Evolutionary conservation across 2,888 invertebrate genomes (phyloP).

Genomic region (Phalangium opilio): DNA sequence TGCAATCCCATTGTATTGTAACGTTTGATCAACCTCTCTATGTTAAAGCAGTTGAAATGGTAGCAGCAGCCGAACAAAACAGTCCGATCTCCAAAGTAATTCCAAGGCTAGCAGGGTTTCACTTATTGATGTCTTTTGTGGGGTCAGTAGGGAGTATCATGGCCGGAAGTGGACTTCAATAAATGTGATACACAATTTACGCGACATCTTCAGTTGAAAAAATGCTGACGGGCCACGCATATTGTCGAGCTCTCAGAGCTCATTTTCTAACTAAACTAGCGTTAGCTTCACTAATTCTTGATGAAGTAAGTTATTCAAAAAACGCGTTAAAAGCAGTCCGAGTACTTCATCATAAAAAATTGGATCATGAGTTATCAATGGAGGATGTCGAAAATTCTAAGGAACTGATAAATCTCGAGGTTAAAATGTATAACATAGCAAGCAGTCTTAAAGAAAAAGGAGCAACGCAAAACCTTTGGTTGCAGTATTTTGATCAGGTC

Average conservation of each 20-base stretch:
- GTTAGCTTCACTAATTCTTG: neutral
- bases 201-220: constrained; percentile 9
- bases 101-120: constrained; percentile 16
- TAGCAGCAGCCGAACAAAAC: constrained; percentile 7
- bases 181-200: constrained; percentile 14
- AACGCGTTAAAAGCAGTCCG: neutral
- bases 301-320: neutral
- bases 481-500: neutral
- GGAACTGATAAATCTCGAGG: no score
- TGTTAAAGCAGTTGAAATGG: constrained; percentile 14
- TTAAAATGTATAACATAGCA: no score
- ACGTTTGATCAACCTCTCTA: constrained; percentile 18
- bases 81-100: constrained; percentile 5
- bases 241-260: constrained; percentile 12
- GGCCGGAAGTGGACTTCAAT: constrained; percentile 16
- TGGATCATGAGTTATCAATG: no score
- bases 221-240: constrained; percentile 18
- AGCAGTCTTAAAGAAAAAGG: no score
- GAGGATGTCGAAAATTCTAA: no score
- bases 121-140: constrained; percentile 16
- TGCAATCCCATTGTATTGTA: constrained; percentile 6
- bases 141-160: constrained; percentile 13
- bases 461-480: neutral
- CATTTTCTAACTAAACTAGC: constrained; percentile 13
- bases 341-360: no score